Percentiles rank a stretch among this genome's conserved stretches.
These are phyloP conservation scores for Leptoteleia sp. DNA, from an alignment of 1,140 invertebrate genomes.

Conservation along the genomic window DNA sequence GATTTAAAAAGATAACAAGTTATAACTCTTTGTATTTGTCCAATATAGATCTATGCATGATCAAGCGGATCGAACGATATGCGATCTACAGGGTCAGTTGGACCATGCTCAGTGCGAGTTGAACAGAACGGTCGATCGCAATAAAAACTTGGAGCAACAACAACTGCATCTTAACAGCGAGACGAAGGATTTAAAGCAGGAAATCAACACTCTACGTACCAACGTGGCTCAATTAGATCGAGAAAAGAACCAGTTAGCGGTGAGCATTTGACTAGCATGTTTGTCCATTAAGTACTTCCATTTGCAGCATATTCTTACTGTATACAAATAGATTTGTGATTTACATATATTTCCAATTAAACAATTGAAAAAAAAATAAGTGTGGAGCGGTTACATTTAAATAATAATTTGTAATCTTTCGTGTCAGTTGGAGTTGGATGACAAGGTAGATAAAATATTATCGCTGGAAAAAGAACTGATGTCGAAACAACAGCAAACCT, in stretches of 20 bases:
- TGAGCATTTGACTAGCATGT: slow-evolving; percentile 59
- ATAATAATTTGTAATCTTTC: slow-evolving; percentile 7
- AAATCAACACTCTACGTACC: slow-evolving; percentile 82
- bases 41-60: slow-evolving; percentile 83
- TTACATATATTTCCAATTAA: slow-evolving; percentile 11
- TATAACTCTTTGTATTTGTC: slow-evolving; percentile 1
- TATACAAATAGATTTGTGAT: neutral
- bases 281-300: slow-evolving; percentile 1
- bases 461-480: slow-evolving; percentile 82
- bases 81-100: slow-evolving; percentile 83
- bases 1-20: too few species aligned
- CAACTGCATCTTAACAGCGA: slow-evolving; percentile 82
- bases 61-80: slow-evolving; percentile 83
- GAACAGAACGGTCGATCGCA: slow-evolving; percentile 80
- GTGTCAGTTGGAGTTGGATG: slow-evolving; percentile 80
- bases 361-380: slow-evolving; percentile 11
- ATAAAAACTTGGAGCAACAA: slow-evolving; percentile 82
- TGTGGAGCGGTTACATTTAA: too few species aligned
- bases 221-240: slow-evolving; percentile 82
- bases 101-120: slow-evolving; percentile 82
- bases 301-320: neutral
- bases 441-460: slow-evolving; percentile 82
- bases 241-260: slow-evolving; percentile 84
- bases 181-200: slow-evolving; percentile 81
- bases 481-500: slow-evolving; percentile 76